Conservation (phyloP, 2,797 vertebrate genomes). For the Cheirogaleus major region DNA sequence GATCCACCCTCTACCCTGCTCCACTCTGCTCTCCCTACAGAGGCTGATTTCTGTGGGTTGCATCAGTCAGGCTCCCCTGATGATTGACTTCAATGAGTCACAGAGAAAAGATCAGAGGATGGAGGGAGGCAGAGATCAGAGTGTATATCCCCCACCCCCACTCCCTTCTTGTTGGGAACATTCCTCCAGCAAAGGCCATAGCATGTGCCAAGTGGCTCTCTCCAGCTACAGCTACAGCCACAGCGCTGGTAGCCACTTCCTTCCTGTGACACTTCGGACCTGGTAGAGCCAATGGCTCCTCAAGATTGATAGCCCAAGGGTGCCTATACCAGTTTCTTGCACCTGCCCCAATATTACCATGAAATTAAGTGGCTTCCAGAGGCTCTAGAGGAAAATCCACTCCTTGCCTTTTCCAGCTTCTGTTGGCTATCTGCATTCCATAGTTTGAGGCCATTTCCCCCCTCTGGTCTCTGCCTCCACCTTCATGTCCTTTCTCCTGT, state of each 20-base stretch:
- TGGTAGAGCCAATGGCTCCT: fast-evolving
- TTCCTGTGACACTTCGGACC: not conserved
- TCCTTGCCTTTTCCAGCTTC: not conserved
- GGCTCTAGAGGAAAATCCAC: not conserved
- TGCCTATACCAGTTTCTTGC: not conserved
- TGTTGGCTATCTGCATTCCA: not conserved
- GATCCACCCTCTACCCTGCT: not conserved
- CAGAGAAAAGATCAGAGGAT: not conserved
- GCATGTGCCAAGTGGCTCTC: not conserved
- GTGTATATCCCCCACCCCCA: fast-evolving
- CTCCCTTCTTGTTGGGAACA: not conserved
- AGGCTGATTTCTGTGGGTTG: not conserved
- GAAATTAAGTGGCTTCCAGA: not conserved
- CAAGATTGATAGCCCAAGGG: not conserved
- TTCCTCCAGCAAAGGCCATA: not conserved
- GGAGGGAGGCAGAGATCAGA: not conserved
- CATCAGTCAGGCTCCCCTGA: not conserved
- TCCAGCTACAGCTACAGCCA: not conserved
- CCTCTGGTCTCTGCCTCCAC: not conserved
- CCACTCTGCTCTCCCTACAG: not conserved
- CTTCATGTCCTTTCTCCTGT: not conserved
- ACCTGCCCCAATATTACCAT: not conserved
- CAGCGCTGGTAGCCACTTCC: fast-evolving
- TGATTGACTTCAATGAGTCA: not conserved
- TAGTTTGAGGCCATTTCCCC: not conserved